Base-by-base conservation (phyloP, 2,888 invertebrate genomes). In the Tipula confusa region DNA sequence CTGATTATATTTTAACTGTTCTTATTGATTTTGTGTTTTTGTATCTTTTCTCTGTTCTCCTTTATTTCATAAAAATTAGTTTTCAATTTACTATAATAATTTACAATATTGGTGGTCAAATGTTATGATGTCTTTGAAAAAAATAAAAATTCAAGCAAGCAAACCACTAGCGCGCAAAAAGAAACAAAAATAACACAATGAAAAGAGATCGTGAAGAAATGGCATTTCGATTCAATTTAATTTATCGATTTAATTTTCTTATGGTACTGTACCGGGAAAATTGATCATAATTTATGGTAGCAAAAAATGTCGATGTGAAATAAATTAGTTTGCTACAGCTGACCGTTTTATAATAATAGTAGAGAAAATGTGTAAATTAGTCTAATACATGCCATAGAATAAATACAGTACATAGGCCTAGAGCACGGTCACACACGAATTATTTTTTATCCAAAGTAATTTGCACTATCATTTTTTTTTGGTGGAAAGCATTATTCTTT, bases 1-100 rank as follows among this genome's bases (percentile, higher is more conserved):
- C 80, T 80, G 80, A 80, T 80, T 80, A 80, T 80, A 29, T 29
- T 80, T 80, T 80, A 80, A 80, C 80, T 80, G 80, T 80, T 80
- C 31, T 80, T 80, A 80, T 80, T 80, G 80, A 80, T 80, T 80
- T 80, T 80, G 9, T 33, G 43, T 64, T 24, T n/a, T n/a, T 64
- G 64, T 64, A 64, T 64, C 18, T 24, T 64, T 24, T 64, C 64
- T 64, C 64, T 64, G 43, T 15, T 43, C 43, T 64, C 24, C 24
- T 15, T 3, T 38, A 38, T 9, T 9, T 38, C 13, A 38, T 38
- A 38, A 3, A 38, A 38, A 38, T 38, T 38, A 38, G 43, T 43
- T n/a, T 64, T 64, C 64, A 29, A 80, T 80, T 80, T 79, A 29
- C 29, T 29, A 79, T 28, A 29, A 29, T 79, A 79, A 79, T 79